Conservation (phyloP, 2,113 vertebrate genomes). For the Nannospalax galili region DNA sequence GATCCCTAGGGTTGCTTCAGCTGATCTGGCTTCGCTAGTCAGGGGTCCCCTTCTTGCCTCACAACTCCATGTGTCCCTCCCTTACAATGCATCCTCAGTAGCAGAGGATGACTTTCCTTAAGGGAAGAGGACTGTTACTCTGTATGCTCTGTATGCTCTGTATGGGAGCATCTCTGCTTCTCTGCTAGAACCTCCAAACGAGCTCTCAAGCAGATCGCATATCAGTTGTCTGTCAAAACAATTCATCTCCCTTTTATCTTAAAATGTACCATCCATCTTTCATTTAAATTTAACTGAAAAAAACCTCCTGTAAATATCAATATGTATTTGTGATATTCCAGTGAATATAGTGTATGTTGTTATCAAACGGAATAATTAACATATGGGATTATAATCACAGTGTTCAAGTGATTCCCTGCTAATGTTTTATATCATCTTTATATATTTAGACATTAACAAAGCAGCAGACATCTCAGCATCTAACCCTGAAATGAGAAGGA, state of each 20-base stretch:
- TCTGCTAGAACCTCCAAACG: neutral
- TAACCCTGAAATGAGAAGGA: conserved; percentile 15
- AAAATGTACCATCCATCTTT: neutral
- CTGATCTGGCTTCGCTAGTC: neutral
- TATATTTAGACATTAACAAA: conserved; percentile 44
- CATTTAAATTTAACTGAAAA: conserved; percentile 21
- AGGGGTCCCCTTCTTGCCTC: neutral
- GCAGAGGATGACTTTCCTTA: neutral
- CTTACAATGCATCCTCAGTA: neutral
- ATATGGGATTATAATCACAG: neutral
- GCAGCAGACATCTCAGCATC: neutral
- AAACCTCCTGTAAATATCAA: conserved; percentile 58
- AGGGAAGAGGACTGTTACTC: neutral
- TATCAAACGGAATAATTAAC: conserved; percentile 44
- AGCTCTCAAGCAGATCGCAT: neutral
- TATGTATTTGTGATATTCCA: conserved; percentile 57
- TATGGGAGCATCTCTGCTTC: neutral
- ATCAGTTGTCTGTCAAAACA: neutral
- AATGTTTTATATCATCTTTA: neutral
- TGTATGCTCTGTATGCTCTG: no score
- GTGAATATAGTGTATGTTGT: conserved; percentile 14
- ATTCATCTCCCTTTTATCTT: conserved; percentile 28
- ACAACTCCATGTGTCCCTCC: neutral
- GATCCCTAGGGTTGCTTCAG: neutral
- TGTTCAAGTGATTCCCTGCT: neutral